phyloP scores from a whole-genome alignment of 2,113 vertebrate genomes.

The Pao palembangensis region DNA sequence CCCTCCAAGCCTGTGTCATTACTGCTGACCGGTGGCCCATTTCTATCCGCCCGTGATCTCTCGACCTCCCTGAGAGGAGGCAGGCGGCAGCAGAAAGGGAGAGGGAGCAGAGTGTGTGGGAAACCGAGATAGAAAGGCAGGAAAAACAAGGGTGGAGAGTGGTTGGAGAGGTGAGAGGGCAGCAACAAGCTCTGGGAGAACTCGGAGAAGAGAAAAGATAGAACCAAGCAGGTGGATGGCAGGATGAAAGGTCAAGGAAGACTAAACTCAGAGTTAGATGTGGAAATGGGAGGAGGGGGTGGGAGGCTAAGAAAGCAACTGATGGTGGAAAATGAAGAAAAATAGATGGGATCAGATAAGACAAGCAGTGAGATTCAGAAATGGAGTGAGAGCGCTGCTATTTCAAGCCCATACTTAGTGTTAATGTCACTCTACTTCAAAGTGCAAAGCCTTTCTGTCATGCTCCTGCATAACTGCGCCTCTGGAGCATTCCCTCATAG shows the following conservation, averaged over 20 bases:
- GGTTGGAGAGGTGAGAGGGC: slow-evolving; percentile 12
- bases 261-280: slow-evolving; percentile 12
- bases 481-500: slow-evolving; percentile 68
- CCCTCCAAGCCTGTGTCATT: slow-evolving; percentile 70
- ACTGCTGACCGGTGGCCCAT: slow-evolving; percentile 68
- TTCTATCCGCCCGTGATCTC: slow-evolving; percentile 66
- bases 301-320: slow-evolving; percentile 27
- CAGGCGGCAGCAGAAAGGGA: slow-evolving; percentile 27
- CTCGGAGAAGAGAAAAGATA: slow-evolving; percentile 2
- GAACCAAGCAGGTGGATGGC: slow-evolving; percentile 18
- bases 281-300: slow-evolving; percentile 11
- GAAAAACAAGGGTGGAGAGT: not conserved
- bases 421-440: slow-evolving; percentile 80
- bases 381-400: slow-evolving; percentile 62
- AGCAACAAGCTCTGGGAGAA: slow-evolving; percentile 1
- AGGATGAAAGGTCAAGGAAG: slow-evolving; percentile 18
- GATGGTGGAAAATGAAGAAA: slow-evolving; percentile 32
- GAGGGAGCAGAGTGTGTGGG: not conserved
- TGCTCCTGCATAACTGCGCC: slow-evolving; percentile 58
- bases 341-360: slow-evolving; percentile 49
- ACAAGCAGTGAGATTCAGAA: slow-evolving; percentile 35
- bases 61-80: slow-evolving; percentile 63
- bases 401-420: slow-evolving; percentile 74
- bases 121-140: slow-evolving; percentile 7
- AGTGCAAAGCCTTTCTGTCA: slow-evolving; percentile 72